Conservation (phyloP, 2,888 invertebrate genomes). For the Abrostola tripartita region DNA sequence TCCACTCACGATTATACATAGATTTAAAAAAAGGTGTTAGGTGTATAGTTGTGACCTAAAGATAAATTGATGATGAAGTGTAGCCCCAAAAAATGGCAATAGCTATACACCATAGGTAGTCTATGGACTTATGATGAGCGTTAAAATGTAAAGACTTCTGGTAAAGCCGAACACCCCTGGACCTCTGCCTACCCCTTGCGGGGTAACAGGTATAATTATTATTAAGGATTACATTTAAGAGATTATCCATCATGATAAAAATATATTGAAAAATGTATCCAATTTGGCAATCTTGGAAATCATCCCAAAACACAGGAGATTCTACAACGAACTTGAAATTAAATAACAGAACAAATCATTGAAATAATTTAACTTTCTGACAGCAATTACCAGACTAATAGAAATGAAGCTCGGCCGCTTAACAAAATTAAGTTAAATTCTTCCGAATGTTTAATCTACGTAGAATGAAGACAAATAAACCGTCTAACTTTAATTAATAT, state of each 20-base stretch:
- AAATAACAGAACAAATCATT: slow-evolving; percentile 43
- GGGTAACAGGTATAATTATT: no score
- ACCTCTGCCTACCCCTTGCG: no score
- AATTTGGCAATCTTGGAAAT: background rate
- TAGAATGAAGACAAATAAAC: slow-evolving; percentile 34
- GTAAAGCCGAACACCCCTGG: no score
- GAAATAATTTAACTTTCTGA: slow-evolving; percentile 51
- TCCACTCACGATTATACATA: no score
- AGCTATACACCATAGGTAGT: no score
- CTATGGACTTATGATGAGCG: no score
- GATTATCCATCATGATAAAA: background rate
- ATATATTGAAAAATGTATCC: background rate
- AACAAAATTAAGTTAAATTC: slow-evolving; percentile 36
- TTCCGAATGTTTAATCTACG: slow-evolving; percentile 29
- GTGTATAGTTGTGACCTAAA: no score
- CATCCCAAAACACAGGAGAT: background rate
- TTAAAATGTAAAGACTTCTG: no score
- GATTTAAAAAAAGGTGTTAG: no score
- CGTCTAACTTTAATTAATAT: slow-evolving; percentile 44
- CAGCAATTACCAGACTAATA: slow-evolving; percentile 49
- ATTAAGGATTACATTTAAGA: no score
- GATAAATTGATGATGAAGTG: no score
- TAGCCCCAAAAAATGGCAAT: no score
- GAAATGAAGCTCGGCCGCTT: slow-evolving; percentile 36
- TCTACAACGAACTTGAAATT: slow-evolving; percentile 24